Percentiles rank a stretch among this genome's conserved stretches.
Conservation (phyloP, 2,888 invertebrate species). For the Eupithecia centaureata region DNA sequence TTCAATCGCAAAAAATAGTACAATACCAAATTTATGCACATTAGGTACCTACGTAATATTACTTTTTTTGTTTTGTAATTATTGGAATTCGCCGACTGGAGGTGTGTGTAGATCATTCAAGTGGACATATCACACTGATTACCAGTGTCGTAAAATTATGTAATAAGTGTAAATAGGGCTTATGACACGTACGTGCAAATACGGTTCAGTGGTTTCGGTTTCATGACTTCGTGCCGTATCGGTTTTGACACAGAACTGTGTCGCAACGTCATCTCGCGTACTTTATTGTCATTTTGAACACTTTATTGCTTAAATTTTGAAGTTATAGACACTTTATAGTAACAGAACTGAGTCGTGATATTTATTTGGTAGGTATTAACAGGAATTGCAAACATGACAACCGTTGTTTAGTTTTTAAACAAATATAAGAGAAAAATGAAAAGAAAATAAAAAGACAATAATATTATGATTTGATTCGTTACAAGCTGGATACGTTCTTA, state of each 20-base stretch:
- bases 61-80: no score
- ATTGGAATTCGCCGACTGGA: no score
- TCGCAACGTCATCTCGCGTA: conserved; percentile 20
- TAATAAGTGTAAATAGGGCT: conserved; percentile 46
- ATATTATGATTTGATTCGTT: not conserved
- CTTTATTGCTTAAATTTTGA: conserved; percentile 5
- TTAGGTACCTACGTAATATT: no score
- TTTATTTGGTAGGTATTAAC: not conserved
- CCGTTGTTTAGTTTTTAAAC: not conserved
- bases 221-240: conserved; percentile 48
- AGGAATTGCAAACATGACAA: not conserved
- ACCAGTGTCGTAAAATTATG: conserved; percentile 2
- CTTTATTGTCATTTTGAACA: conserved; percentile 12
- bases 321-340: not conserved
- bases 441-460: not conserved
- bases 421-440: no score
- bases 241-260: conserved; percentile 27
- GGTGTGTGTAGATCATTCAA: not conserved
- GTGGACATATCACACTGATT: not conserved
- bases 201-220: conserved; percentile 39
- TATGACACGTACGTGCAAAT: conserved; percentile 48
- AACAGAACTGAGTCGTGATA: not conserved
- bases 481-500: not conserved
- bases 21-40: no score
- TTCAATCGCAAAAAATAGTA: no score